These are phyloP conservation scores for Myotis myotis DNA, from an alignment of 2,797 vertebrate species.

Conservation along the genomic window DNA sequence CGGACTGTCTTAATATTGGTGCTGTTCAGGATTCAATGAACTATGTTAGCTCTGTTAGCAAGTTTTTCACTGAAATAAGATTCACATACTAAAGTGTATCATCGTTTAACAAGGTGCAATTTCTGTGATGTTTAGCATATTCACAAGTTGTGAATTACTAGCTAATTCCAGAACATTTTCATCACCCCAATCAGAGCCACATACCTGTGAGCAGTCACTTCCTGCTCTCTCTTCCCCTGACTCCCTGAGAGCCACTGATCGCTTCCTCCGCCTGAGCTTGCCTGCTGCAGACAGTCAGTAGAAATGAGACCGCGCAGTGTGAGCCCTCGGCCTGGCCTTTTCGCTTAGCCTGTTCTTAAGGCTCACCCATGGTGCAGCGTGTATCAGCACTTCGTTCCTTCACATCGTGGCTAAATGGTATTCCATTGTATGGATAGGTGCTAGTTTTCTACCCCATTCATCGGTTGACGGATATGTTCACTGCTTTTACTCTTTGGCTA, in stretches of 20 bases:
- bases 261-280: background rate
- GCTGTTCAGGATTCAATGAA: background rate
- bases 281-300: background rate
- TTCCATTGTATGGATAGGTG: background rate
- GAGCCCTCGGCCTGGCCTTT: background rate
- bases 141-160: background rate
- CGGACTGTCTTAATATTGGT: background rate
- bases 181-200: background rate
- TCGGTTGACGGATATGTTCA: background rate
- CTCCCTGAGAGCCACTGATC: background rate
- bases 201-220: background rate
- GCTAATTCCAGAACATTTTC: background rate
- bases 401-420: background rate
- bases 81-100: background rate
- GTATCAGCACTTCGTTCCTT: background rate
- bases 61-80: background rate
- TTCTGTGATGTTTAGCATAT: background rate
- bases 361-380: background rate
- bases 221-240: background rate
- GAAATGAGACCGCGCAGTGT: background rate
- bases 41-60: background rate
- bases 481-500: background rate
- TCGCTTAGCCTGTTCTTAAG: background rate
- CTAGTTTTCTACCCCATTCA: background rate
- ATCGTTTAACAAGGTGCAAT: background rate